Evolutionary conservation across 2,113 vertebrate genomes (phyloP).

Genomic region (Gnathonemus longibarbis): DNA sequence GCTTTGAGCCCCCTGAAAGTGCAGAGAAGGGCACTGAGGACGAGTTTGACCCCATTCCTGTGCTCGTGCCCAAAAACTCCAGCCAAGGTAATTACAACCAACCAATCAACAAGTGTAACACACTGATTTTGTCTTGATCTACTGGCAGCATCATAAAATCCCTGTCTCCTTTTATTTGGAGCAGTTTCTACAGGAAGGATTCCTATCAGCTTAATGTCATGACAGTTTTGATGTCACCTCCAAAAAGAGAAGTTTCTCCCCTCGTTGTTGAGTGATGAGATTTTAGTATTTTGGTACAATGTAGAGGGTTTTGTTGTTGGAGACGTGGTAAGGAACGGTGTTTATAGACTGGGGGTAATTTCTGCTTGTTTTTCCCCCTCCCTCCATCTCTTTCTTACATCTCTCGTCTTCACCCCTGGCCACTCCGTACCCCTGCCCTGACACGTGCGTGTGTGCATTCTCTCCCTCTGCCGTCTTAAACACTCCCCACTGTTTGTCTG

Average conservation of each 20-base stretch:
- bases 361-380: constrained; percentile 48
- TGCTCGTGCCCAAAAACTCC: constrained; percentile 89
- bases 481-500: constrained; percentile 20
- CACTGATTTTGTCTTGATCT: neutral
- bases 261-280: neutral
- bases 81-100: constrained; percentile 78
- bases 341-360: neutral
- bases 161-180: neutral
- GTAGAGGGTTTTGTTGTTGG: neutral
- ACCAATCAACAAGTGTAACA: neutral
- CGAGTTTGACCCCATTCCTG: constrained; percentile 97
- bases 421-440: constrained; percentile 19
- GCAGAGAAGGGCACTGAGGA: constrained; percentile 81
- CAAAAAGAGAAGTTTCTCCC: neutral
- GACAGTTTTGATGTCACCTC: neutral
- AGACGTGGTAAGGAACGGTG: neutral
- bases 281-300: neutral
- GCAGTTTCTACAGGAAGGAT: neutral
- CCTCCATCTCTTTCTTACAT: constrained; percentile 25
- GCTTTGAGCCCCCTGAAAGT: constrained; percentile 71
- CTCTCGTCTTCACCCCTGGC: constrained; percentile 13
- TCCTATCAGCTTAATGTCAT: neutral
- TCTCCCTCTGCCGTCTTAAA: neutral
- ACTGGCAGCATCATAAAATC: neutral
- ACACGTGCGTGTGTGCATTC: neutral